These are phyloP conservation scores for Mimumesa dahlbomi DNA, from an alignment of 2,888 invertebrate genomes.

Conservation along the genomic window DNA sequence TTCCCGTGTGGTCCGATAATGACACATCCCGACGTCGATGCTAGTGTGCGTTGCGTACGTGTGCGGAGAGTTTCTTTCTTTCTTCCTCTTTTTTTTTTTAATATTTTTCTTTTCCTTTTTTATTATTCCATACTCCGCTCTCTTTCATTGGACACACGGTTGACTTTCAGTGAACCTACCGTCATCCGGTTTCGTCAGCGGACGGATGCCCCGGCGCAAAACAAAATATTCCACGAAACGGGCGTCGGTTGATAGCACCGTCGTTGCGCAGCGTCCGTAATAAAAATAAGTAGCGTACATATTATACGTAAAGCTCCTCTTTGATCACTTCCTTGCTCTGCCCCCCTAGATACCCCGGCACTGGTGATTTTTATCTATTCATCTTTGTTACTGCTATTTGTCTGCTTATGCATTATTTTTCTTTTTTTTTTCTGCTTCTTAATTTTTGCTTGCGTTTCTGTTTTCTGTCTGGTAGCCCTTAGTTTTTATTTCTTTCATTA, in stretches of 20 bases:
- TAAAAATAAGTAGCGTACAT: conserved; percentile 42
- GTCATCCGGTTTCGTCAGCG: conserved; percentile 68
- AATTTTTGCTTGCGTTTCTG: neutral
- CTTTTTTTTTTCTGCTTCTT: too few relatives aligned
- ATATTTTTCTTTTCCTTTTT: conserved; percentile 12
- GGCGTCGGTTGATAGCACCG: conserved; percentile 50
- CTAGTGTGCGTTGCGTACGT: too few relatives aligned
- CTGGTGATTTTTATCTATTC: too few relatives aligned
- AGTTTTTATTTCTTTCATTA: too few relatives aligned
- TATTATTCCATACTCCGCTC: conserved; percentile 45
- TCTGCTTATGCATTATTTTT: too few relatives aligned
- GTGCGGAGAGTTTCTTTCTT: too few relatives aligned
- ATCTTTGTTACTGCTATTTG: too few relatives aligned
- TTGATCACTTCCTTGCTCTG: neutral
- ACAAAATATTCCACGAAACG: conserved; percentile 65
- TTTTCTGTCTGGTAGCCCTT: too few relatives aligned
- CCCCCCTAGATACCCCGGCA: too few relatives aligned
- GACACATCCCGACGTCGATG: conserved; percentile 2
- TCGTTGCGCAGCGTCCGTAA: conserved; percentile 35
- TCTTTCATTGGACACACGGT: conserved; percentile 54
- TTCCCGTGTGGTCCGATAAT: conserved; percentile 38
- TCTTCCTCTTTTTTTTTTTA: too few relatives aligned
- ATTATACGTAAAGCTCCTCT: neutral
- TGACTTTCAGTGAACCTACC: conserved; percentile 52
- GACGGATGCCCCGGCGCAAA: conserved; percentile 62